Base-by-base conservation (phyloP, 2,888 invertebrate genomes). In the Drosophila paranaensis region DNA sequence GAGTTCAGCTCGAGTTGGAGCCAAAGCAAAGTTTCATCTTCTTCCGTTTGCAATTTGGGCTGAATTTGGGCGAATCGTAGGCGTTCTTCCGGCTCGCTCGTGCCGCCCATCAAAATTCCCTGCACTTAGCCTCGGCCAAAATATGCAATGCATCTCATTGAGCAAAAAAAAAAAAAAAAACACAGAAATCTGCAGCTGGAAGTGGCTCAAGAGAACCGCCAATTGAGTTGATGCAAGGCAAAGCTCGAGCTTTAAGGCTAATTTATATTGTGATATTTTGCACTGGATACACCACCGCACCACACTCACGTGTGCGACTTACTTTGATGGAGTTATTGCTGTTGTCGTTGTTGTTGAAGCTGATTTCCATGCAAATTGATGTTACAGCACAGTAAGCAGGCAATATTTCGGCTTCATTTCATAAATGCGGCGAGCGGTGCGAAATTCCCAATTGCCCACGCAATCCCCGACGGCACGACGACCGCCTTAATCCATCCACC, bases 351-450 rank as follows among this genome's bases (percentile, higher is more conserved):
- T 6, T 45, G 45, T 6, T 20, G 71, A 27, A 53, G 60, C 75
- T 83, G 82, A 83, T 83, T 83, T 83, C 83, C 87, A 83, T 83
- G 83, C 83, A 83, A 83, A 83, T 83, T 83, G 84, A 84, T 80
- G 87, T 83, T 87, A 84, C 83, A 83, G 82, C 82, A 83, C 84
- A 83, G 84, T 87, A 83, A 83, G 83, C 83, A 82, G 83, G 75
- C 84, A 87, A 83, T 83, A 82, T 83, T 84, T 83, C 82, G 78
- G 83, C 80, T 75, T 83, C 87, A 87, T 84, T 83, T 83, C 84
- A 82, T 83, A 84, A 87, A 87, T 65, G 45, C 51, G 60, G 65
- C 66, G 14, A 39, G 37, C 25, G 53, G 5, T 50, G 37, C 63
- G 65, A 63, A 81, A 67, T 84, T 77, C 79, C 82, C 79, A 81